A percentile compares a stretch with the other conserved stretches of the same genome.
These are phyloP conservation scores for Lasius fuliginosus DNA, from an alignment of 2,888 invertebrate genomes.

Conservation along the genomic window DNA sequence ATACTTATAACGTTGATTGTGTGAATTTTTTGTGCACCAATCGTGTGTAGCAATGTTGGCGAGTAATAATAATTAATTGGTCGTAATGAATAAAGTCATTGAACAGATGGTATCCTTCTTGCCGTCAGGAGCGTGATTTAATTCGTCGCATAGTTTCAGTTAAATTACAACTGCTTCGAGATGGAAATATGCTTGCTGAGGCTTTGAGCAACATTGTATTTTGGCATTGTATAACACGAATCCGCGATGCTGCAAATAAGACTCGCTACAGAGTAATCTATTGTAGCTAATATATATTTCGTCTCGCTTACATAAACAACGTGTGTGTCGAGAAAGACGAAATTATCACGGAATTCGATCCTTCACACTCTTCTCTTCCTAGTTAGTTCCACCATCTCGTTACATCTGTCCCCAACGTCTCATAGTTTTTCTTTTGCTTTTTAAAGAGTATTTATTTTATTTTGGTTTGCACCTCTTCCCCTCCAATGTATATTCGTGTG, in stretches of 20 bases:
- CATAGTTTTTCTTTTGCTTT: neutral
- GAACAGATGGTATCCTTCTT: neutral
- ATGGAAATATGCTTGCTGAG: neutral
- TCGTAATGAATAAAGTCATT: neutral
- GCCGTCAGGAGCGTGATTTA: neutral
- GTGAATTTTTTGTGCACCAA: neutral
- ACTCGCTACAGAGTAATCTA: neutral
- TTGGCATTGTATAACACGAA: slow-evolving; percentile 24
- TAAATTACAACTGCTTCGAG: slow-evolving; percentile 14
- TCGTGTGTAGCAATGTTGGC: neutral
- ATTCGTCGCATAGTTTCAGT: neutral
- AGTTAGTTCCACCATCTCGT: neutral
- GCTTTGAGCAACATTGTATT: slow-evolving; percentile 29
- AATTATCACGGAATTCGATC: slow-evolving; percentile 42
- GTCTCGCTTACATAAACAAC: slow-evolving; percentile 16
- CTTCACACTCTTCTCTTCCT: neutral
- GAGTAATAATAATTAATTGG: neutral
- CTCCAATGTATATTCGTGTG: no score
- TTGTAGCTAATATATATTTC: neutral
- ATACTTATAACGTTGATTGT: neutral
- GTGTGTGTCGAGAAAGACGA: slow-evolving; percentile 27
- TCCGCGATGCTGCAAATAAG: slow-evolving; percentile 20
- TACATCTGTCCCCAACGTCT: neutral
- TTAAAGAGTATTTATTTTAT: slow-evolving; percentile 9
- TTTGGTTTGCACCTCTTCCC: neutral